phyloP scores from a whole-genome alignment of 2,888 invertebrate genomes.

The Apamea epomidion region DNA sequence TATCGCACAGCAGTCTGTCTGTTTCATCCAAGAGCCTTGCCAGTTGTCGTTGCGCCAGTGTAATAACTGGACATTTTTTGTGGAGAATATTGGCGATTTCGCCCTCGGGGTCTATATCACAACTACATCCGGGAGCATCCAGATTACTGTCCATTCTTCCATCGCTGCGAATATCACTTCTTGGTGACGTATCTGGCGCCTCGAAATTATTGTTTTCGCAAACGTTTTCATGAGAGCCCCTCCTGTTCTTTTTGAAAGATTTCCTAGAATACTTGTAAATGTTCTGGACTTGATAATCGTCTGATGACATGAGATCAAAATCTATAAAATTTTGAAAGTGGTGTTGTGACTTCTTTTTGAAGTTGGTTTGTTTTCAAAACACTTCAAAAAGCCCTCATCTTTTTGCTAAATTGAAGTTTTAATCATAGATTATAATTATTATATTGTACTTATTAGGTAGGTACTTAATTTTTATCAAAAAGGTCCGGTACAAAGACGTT shows the following conservation, averaged over 20 bases:
- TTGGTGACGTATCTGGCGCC: constrained; percentile 71
- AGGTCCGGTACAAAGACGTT: background rate
- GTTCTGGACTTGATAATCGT: constrained; percentile 83
- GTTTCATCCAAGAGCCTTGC: constrained; percentile 83
- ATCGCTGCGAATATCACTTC: constrained; percentile 68
- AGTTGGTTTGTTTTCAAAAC: constrained; percentile 24
- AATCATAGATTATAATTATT: background rate
- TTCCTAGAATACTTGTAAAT: constrained; percentile 83
- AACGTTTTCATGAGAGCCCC: constrained; percentile 71
- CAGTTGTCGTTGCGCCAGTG: constrained; percentile 83
- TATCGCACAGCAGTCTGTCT: constrained; percentile 80
- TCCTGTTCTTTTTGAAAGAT: constrained; percentile 79
- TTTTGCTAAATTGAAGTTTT: constrained; percentile 11
- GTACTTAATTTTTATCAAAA: background rate
- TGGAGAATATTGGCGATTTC: constrained; percentile 84
- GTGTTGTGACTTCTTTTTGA: constrained; percentile 11
- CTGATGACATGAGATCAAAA: constrained; percentile 75
- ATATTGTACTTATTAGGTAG: too few relatives aligned
- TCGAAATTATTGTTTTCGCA: constrained; percentile 73
- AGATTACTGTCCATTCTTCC: constrained; percentile 63
- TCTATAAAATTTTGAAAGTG: constrained; percentile 43
- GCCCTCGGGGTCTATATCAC: constrained; percentile 78
- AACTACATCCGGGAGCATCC: constrained; percentile 74
- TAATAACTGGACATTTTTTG: constrained; percentile 86
- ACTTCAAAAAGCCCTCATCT: background rate